Evolutionary conservation across 2,888 invertebrate genomes (phyloP), one percentile per base, ranked within the genome.

Genomic region (Gortyna flavago): DNA sequence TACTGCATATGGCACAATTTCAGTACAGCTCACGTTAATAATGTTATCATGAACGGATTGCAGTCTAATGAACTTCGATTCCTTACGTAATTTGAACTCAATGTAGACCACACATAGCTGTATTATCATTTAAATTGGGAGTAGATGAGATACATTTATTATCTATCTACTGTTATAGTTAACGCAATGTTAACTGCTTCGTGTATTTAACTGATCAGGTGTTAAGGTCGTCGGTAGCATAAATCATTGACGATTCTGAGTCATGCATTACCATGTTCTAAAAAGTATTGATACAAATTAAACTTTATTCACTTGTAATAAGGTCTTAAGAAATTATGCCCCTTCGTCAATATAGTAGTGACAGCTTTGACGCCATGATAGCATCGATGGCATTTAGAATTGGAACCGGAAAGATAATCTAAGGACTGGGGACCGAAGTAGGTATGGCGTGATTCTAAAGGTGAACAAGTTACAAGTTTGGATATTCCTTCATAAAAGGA

Each of bases 391-490:
- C 89, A 91, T 91, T 91, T 90, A 67, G 38, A 85, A 86, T 72
- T 80, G 59, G 74, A 83, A 84, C 89, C 88, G 89, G 89, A 91
- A 89, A 90, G 85, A 79, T 85, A 84, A 87, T 87, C 72, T 68
- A 57, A 74, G 77, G 54, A 76, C 54, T 54, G 54, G 70, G 76
- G 77, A 74, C 83, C 79, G 48, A 84, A 77, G 35, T 35, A 35
- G 35, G 72, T 75, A 87, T 90, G 89, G 86, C 88, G 89, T 88
- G 90, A 90, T 80, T 38, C 4, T 85, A 93, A 93, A 93, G 93
- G 93, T 93, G 86, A 93, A 91, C 92, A 76, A 87, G 87, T 86
- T 82, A 68, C 83, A 72, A 68, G 84, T 81, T 87, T 87, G 72
- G 73, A 75, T 82, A 76, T 83, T 88, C 81, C 75, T 85, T 79